A percentile compares a stretch with the other conserved stretches of the same genome.
Evolutionary conservation across 2,888 invertebrate species (phyloP).

Genomic region (Serrognathus titanus): DNA sequence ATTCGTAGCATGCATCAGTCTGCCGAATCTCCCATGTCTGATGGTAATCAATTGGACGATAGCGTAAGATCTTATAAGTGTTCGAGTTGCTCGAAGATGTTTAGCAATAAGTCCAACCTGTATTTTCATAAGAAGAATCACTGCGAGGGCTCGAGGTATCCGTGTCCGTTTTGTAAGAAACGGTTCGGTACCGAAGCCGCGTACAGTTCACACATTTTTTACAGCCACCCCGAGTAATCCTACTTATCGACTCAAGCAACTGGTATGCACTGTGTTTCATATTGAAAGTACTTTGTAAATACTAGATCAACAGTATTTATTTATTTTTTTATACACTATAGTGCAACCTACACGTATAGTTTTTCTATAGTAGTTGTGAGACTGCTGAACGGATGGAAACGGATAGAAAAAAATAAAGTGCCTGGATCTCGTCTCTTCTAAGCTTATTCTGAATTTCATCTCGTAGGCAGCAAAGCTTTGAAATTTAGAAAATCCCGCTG

Average conservation of each 20-base stretch:
- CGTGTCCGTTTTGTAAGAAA: slow-evolving; percentile 50
- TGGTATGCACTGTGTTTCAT: no score
- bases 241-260: not conserved
- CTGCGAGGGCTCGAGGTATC: slow-evolving; percentile 47
- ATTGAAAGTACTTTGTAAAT: no score
- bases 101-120: slow-evolving; percentile 47
- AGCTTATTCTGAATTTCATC: no score
- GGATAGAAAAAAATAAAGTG: no score
- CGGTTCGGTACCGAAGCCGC: slow-evolving; percentile 48
- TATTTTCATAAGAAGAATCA: slow-evolving; percentile 50
- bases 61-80: slow-evolving; percentile 43
- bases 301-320: no score
- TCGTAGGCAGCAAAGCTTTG: no score
- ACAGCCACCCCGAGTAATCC: slow-evolving; percentile 47
- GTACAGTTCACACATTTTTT: slow-evolving; percentile 50
- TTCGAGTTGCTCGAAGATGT: slow-evolving; percentile 46
- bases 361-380: no score
- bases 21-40: slow-evolving; percentile 4
- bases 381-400: no score
- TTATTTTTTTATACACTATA: no score
- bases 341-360: no score
- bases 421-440: no score
- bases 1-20: slow-evolving; percentile 35
- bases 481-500: no score
- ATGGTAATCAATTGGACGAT: slow-evolving; percentile 20